Conservation (phyloP, 2,113 vertebrate species). For the Callipepla squamata region DNA sequence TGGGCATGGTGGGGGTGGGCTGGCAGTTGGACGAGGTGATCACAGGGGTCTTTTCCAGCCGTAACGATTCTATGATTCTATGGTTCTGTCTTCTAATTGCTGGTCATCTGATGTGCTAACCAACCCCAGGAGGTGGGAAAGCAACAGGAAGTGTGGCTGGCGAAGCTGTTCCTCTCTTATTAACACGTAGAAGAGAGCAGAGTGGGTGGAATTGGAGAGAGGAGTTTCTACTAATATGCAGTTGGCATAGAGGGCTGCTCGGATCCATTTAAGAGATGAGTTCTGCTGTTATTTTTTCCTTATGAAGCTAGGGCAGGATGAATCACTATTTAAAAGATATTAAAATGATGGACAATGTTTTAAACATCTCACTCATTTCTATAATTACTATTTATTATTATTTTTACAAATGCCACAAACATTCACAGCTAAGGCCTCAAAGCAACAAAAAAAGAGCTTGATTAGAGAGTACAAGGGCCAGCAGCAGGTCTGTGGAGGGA, state of each 20-base stretch:
- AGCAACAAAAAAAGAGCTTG: background rate
- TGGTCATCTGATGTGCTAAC: background rate
- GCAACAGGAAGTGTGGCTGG: background rate
- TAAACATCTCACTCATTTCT: background rate
- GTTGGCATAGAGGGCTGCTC: slow-evolving; percentile 12
- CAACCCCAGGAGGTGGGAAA: background rate
- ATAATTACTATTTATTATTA: background rate
- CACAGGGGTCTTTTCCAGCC: no score
- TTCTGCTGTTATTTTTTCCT: slow-evolving; percentile 55
- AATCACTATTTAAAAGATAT: slow-evolving; percentile 12
- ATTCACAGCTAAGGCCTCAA: background rate
- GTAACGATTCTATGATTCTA: no score
- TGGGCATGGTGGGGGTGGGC: no score
- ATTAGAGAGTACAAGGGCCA: background rate
- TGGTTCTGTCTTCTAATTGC: background rate
- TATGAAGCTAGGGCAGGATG: slow-evolving; percentile 21
- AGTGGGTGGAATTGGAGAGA: slow-evolving; percentile 16
- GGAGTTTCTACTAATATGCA: slow-evolving; percentile 22
- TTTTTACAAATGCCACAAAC: background rate
- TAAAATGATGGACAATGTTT: background rate
- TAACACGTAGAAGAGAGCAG: background rate
- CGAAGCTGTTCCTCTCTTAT: background rate
- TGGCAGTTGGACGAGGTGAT: no score
- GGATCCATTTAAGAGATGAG: background rate
- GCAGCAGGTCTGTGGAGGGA: fast-evolving